These are phyloP conservation scores for Philhelius pedissequus DNA, from an alignment of 2,888 invertebrate genomes.

Conservation along the genomic window DNA sequence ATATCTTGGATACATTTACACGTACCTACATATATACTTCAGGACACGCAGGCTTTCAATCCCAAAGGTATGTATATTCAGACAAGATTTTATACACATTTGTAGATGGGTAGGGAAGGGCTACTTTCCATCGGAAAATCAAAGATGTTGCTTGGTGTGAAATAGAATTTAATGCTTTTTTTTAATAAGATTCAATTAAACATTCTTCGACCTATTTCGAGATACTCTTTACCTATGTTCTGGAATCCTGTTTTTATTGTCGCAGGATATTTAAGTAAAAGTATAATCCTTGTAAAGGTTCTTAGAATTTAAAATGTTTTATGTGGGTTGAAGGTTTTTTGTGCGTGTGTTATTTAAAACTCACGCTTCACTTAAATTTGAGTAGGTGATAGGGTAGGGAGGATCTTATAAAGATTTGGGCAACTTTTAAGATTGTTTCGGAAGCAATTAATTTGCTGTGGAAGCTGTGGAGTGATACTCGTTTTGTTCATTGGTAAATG, in stretches of 20 bases:
- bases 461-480: neutral
- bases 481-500: neutral
- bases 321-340: neutral
- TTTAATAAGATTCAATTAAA: neutral
- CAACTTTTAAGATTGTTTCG: neutral
- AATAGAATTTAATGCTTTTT: conserved; percentile 36
- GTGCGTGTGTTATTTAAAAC: neutral
- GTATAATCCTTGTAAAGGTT: neutral
- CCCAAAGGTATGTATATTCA: conserved; percentile 41
- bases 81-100: neutral
- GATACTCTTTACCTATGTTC: no score
- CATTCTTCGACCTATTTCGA: neutral
- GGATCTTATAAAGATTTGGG: neutral
- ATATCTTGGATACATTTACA: conserved; percentile 59
- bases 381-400: neutral
- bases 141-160: neutral
- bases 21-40: no score
- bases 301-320: neutral
- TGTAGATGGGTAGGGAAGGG: neutral
- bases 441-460: neutral
- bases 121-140: neutral
- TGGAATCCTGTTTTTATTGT: neutral
- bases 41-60: conserved; percentile 29
- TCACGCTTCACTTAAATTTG: neutral
- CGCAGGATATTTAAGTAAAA: neutral